Percentiles rank a stretch among this genome's conserved stretches.
phyloP scores from a whole-genome alignment of 2,888 invertebrate genomes.

The Agonopterix alstromeriana region DNA sequence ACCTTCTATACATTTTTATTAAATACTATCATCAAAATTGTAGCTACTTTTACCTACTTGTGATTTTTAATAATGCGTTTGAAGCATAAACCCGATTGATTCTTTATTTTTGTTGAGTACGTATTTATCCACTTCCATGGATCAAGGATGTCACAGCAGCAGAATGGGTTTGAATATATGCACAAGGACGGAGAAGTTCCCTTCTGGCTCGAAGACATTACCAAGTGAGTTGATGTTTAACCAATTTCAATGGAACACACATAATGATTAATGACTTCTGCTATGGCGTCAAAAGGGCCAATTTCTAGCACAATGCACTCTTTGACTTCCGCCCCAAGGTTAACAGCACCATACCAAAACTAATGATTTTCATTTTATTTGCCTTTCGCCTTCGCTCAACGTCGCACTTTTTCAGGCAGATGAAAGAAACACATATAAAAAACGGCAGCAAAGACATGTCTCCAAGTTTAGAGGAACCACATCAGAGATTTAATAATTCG shows the following conservation, averaged over 20 bases:
- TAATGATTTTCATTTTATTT: background rate
- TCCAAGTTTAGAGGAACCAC: constrained; percentile 27
- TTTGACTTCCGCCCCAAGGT: constrained; percentile 37
- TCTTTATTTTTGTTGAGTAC: constrained; percentile 1
- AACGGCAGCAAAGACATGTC: constrained; percentile 34
- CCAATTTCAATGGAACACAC: constrained; percentile 6
- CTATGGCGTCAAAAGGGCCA: constrained; percentile 24
- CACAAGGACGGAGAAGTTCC: constrained; percentile 46
- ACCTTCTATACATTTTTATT: constrained; percentile 17
- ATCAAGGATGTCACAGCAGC: constrained; percentile 58
- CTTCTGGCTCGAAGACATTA: constrained; percentile 64
- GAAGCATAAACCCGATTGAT: background rate
- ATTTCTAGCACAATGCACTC: constrained; percentile 29
- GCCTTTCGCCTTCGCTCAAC: background rate
- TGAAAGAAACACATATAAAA: constrained; percentile 62
- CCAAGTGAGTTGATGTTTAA: constrained; percentile 43
- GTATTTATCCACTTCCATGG: constrained; percentile 39
- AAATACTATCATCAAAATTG: constrained; percentile 8
- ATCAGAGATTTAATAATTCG: constrained; percentile 25
- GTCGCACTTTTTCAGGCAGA: constrained; percentile 40
- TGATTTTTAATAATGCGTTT: constrained; percentile 9
- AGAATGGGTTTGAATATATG: constrained; percentile 47
- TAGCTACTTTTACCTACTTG: constrained; percentile 2
- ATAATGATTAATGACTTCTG: constrained; percentile 35
- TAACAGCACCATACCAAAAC: constrained; percentile 10